Percentiles rank a stretch among this genome's conserved stretches.
These are phyloP conservation scores for Lacerta agilis DNA, from an alignment of 2,797 vertebrate species.

Conservation along the genomic window DNA sequence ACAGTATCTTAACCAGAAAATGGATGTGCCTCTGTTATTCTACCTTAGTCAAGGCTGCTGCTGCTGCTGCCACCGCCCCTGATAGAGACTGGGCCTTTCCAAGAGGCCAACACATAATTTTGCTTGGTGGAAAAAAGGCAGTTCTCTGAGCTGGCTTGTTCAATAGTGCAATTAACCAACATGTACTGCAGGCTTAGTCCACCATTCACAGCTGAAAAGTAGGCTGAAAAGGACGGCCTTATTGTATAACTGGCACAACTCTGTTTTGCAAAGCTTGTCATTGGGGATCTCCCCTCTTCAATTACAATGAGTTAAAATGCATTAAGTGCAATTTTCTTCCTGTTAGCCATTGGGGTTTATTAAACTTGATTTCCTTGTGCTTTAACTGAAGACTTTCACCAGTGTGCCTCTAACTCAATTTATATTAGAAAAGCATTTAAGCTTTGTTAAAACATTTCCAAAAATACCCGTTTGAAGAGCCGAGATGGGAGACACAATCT, in stretches of 20 bases:
- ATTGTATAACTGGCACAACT: constrained; percentile 12
- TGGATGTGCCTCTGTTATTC: not conserved
- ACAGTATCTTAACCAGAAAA: not conserved
- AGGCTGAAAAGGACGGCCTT: not conserved
- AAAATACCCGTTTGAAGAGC: not conserved
- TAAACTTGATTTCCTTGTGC: constrained; percentile 11
- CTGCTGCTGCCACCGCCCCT: not conserved
- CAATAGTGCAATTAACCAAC: not conserved
- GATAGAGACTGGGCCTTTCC: fast-evolving
- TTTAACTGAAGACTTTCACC: constrained; percentile 28
- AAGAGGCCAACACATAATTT: not conserved
- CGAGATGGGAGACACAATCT: not conserved
- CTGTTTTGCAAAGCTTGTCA: constrained; percentile 28
- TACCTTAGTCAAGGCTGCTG: not conserved
- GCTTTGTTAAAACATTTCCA: constrained; percentile 13
- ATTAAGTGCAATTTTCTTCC: constrained; percentile 21
- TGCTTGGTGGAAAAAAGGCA: not conserved
- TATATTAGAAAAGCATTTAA: constrained; percentile 28
- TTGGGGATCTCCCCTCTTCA: constrained; percentile 18
- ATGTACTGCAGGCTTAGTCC: not conserved
- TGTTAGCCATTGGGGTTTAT: constrained; percentile 45
- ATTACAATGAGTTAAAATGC: constrained; percentile 27
- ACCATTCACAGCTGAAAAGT: not conserved
- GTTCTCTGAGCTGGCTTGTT: not conserved
- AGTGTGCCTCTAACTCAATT: constrained; percentile 35